Conservation (phyloP, 2,113 vertebrate species). For the Lethenteron reissneri region DNA sequence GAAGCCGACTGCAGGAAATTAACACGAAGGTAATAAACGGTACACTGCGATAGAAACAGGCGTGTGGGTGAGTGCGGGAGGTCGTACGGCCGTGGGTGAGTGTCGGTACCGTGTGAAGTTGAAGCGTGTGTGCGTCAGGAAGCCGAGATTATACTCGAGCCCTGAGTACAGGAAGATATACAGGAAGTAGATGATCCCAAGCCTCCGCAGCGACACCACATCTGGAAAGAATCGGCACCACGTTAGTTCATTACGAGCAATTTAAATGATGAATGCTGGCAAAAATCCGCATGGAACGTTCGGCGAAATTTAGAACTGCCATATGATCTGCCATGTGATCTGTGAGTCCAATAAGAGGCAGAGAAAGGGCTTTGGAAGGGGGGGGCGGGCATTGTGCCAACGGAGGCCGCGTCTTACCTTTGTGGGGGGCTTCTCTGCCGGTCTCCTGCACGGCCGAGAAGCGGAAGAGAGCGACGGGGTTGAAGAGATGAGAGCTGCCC, state of each 20-base stretch:
- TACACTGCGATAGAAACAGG: too few relatives aligned
- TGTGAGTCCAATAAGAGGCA: too few relatives aligned
- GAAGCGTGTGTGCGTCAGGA: conserved; percentile 79
- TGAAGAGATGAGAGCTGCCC: conserved; percentile 41
- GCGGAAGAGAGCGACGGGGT: conserved; percentile 46
- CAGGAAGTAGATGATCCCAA: conserved; percentile 63
- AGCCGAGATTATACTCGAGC: conserved; percentile 70
- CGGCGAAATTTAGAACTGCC: neutral
- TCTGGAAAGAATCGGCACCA: conserved; percentile 19
- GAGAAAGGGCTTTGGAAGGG: too few relatives aligned
- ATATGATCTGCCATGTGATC: too few relatives aligned
- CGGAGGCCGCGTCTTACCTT: conserved; percentile 22
- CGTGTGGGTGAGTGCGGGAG: too few relatives aligned
- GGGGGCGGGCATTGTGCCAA: too few relatives aligned
- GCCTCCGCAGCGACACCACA: conserved; percentile 33
- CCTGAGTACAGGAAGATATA: conserved; percentile 92
- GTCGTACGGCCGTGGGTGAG: too few relatives aligned
- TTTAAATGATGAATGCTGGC: neutral
- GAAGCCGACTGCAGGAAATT: neutral
- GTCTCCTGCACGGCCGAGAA: conserved; percentile 43
- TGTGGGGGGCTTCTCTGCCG: conserved; percentile 27
- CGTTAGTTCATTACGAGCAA: too few relatives aligned
- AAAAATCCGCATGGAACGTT: neutral
- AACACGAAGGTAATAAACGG: neutral
- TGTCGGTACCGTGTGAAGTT: conserved; percentile 51